A percentile compares a stretch with the other conserved stretches of the same genome.
phyloP scores from a whole-genome alignment of 1,140 invertebrate genomes.

The Doryteuthis pealeii region DNA sequence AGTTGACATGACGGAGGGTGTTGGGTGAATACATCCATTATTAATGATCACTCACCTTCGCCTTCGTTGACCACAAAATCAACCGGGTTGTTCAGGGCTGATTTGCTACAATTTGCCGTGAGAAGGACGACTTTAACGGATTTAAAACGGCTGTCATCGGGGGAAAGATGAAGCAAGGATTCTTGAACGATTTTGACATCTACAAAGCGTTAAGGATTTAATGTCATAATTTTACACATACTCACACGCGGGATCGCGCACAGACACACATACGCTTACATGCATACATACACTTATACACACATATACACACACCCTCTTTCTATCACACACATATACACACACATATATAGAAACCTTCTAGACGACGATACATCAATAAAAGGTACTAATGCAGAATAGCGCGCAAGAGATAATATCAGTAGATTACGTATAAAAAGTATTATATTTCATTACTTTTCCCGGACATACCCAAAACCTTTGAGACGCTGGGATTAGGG shows the following conservation, averaged over 20 bases:
- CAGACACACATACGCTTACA: not conserved
- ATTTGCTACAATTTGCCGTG: slow-evolving; percentile 49
- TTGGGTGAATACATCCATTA: too few relatives aligned
- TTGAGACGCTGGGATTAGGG: too few relatives aligned
- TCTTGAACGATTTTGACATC: slow-evolving; percentile 41
- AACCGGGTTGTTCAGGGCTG: slow-evolving; percentile 48
- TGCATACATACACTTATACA: not conserved
- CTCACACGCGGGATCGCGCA: not conserved
- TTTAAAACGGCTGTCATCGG: slow-evolving; percentile 41
- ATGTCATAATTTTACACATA: not conserved
- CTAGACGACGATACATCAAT: too few relatives aligned
- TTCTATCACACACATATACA: too few relatives aligned
- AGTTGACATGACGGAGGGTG: too few relatives aligned
- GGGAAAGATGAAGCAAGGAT: slow-evolving; percentile 37
- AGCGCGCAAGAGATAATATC: too few relatives aligned
- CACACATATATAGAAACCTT: too few relatives aligned
- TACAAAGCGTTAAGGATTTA: slow-evolving; percentile 17
- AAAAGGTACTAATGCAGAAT: too few relatives aligned
- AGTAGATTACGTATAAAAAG: too few relatives aligned
- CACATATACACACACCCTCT: too few relatives aligned
- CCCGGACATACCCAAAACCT: too few relatives aligned
- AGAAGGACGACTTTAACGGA: slow-evolving; percentile 44
- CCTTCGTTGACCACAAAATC: slow-evolving; percentile 54
- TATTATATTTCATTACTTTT: too few relatives aligned
- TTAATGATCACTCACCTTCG: slow-evolving; percentile 50